Conservation (phyloP, 2,113 vertebrate genomes). For the Nettapus auritus region DNA sequence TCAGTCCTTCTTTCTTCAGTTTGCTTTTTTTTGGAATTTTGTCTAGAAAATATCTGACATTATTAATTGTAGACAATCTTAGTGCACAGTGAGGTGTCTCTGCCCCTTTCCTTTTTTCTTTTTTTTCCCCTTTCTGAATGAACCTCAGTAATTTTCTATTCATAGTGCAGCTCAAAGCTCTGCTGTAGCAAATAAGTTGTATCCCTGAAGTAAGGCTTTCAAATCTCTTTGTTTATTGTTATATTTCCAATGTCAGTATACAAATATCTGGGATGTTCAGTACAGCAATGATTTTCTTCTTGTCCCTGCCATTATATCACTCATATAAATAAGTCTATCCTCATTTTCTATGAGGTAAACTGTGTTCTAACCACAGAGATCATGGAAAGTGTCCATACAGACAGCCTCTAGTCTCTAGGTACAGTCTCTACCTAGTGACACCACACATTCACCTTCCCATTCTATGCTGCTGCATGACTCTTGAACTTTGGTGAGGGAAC, state of each 20-base stretch:
- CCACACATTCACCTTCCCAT: fast-evolving
- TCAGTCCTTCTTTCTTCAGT: background rate
- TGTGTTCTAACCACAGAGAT: background rate
- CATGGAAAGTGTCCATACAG: fast-evolving
- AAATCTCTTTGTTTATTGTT: background rate
- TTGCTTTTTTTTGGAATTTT: background rate
- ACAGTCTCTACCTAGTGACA: background rate
- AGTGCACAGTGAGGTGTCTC: background rate
- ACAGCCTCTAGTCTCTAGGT: background rate
- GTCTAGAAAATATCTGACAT: background rate
- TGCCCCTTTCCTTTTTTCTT: background rate
- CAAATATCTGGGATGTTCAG: background rate
- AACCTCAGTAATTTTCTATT: background rate
- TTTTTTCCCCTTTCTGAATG: background rate
- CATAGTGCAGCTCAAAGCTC: background rate
- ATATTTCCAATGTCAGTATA: background rate
- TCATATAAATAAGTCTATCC: background rate
- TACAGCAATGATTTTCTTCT: background rate
- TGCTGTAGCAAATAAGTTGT: background rate
- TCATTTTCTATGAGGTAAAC: background rate
- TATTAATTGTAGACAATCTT: background rate
- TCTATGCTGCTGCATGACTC: fast-evolving
- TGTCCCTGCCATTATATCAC: background rate
- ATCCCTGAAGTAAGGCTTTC: background rate
- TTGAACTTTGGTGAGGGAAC: fast-evolving